Conservation (phyloP, 1,140 invertebrate genomes). For the Meloidogyne hapla region DNA sequence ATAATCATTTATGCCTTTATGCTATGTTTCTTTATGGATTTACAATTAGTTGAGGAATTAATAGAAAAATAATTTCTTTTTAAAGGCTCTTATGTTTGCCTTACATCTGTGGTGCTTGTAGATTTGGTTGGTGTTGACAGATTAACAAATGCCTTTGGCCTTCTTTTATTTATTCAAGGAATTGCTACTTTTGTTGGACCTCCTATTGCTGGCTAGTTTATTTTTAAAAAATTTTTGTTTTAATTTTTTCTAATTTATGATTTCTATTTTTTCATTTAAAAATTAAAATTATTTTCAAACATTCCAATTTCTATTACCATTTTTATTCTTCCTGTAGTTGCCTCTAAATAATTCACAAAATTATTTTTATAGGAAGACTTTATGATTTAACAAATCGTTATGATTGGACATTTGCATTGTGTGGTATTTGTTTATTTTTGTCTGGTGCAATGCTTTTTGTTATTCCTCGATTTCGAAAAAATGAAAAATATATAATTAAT, state of each 20-base stretch:
- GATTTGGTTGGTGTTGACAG: constrained; percentile 90
- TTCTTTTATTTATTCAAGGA: constrained; percentile 89
- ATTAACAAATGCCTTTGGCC: constrained; percentile 91
- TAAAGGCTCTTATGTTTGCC: constrained; percentile 78
- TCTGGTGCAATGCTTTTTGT: constrained; percentile 84
- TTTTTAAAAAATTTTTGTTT: constrained; percentile 27
- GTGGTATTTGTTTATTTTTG: constrained; percentile 79
- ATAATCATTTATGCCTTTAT: constrained; percentile 81
- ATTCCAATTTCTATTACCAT: too few species aligned
- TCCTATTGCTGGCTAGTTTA: constrained; percentile 69
- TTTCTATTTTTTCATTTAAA: too few species aligned
- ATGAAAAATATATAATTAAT: background rate
- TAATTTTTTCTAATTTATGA: too few species aligned
- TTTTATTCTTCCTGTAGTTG: too few species aligned
- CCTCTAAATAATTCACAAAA: too few species aligned
- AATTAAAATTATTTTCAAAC: too few species aligned
- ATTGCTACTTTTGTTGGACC: constrained; percentile 80
- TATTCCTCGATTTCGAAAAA: constrained; percentile 70
- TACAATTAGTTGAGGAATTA: constrained; percentile 72
- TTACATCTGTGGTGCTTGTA: constrained; percentile 86
- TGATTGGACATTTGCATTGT: constrained; percentile 80
- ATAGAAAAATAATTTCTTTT: background rate
- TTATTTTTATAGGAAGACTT: constrained; percentile 77
- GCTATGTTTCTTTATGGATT: constrained; percentile 77
- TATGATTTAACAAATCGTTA: constrained; percentile 77